Conservation (phyloP, 2,113 vertebrate species). For the Odocoileus virginianus region DNA sequence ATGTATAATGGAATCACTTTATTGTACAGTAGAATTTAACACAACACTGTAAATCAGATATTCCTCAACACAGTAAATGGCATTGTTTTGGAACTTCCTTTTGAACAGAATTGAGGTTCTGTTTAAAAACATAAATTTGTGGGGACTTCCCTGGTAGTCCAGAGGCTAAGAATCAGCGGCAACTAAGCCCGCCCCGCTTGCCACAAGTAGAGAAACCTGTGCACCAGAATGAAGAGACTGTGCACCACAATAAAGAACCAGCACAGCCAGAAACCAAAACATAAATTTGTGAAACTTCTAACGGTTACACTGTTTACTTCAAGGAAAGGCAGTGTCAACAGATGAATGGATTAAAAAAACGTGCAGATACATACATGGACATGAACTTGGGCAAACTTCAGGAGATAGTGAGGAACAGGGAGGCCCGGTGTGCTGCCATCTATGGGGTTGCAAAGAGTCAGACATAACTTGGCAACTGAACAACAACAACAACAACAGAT, state of each 20-base stretch:
- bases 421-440: not conserved
- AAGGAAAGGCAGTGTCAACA: not conserved
- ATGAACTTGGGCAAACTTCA: not conserved
- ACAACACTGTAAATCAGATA: not conserved
- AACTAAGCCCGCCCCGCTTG: not conserved
- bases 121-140: not conserved
- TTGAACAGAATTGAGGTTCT: not conserved
- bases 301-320: not conserved
- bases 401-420: not conserved
- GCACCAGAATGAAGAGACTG: not conserved
- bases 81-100: not conserved
- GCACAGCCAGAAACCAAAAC: not conserved
- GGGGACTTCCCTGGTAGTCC: not conserved
- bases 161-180: not conserved
- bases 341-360: not conserved
- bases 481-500: not conserved
- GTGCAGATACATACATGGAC: not conserved
- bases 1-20: not conserved
- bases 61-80: not conserved
- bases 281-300: not conserved
- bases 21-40: not conserved
- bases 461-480: not conserved
- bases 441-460: not conserved
- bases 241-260: not conserved
- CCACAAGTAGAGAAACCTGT: not conserved